phyloP scores from a whole-genome alignment of 1,140 invertebrate genomes.

The Galleria mellonella region DNA sequence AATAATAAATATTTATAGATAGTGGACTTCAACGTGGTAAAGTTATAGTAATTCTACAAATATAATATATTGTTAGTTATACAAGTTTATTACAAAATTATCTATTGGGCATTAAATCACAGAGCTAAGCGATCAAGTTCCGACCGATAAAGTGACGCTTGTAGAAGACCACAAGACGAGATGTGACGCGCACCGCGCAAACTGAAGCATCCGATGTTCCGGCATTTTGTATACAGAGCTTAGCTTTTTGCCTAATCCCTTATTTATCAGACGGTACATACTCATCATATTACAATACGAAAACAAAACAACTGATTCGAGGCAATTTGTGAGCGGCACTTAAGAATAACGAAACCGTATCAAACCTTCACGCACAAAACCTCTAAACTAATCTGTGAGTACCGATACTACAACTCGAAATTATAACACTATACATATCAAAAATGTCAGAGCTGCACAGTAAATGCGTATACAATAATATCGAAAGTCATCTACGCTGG shows the following conservation, averaged over 20 bases:
- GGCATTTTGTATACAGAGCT: not conserved
- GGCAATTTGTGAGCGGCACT: constrained; percentile 7
- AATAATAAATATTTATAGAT: constrained; percentile 70
- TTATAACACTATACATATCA: constrained; percentile 12
- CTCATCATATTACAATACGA: not conserved
- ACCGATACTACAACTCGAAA: constrained; percentile 7
- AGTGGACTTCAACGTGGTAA: constrained; percentile 66
- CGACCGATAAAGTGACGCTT: constrained; percentile 20
- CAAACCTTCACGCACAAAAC: constrained; percentile 10
- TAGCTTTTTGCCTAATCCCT: too few species aligned
- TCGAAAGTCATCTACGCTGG: not conserved
- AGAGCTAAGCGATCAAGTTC: constrained; percentile 56
- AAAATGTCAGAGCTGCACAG: constrained; percentile 20
- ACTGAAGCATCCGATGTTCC: not conserved
- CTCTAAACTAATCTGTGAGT: constrained; percentile 8
- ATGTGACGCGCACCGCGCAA: not conserved
- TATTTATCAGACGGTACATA: too few species aligned
- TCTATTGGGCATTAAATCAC: constrained; percentile 69
- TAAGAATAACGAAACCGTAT: constrained; percentile 8
- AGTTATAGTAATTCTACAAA: constrained; percentile 58
- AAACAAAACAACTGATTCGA: not conserved
- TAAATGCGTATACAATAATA: constrained; percentile 19
- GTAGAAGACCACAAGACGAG: constrained; percentile 14
- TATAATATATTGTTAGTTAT: constrained; percentile 66
- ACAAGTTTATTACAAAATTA: constrained; percentile 66